phyloP scores from a whole-genome alignment of 2,888 invertebrate genomes.

The Heliconius erato region DNA sequence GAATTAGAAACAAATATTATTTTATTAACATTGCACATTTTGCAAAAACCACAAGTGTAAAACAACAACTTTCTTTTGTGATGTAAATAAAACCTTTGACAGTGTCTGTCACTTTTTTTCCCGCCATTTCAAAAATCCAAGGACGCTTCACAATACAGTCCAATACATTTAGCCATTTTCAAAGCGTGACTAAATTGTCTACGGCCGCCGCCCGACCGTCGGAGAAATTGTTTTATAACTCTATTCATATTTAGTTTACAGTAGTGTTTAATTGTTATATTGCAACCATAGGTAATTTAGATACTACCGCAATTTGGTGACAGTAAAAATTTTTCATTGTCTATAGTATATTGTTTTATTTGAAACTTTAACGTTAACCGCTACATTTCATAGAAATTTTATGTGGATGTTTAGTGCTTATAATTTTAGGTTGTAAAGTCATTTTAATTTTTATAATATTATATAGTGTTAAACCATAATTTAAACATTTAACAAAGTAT shows the following conservation, averaged over 20 bases:
- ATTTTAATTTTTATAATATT: not conserved
- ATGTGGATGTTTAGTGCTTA: slow-evolving; percentile 28
- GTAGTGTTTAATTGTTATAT: slow-evolving; percentile 77
- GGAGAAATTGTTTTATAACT: slow-evolving; percentile 66
- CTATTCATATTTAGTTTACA: slow-evolving; percentile 69
- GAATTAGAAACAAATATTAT: slow-evolving; percentile 19
- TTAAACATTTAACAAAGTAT: not conserved
- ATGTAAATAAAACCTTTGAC: slow-evolving; percentile 23
- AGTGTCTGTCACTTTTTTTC: slow-evolving; percentile 5
- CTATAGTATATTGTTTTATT: slow-evolving; percentile 54
- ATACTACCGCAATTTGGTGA: slow-evolving; percentile 70
- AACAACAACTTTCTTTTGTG: slow-evolving; percentile 36
- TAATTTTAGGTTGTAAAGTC: slow-evolving; percentile 38
- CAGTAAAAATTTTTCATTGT: slow-evolving; percentile 56
- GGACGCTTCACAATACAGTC: slow-evolving; percentile 53
- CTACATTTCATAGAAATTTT: slow-evolving; percentile 45
- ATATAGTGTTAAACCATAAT: slow-evolving; percentile 15
- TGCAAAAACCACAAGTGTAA: slow-evolving; percentile 34
- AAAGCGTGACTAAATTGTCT: slow-evolving; percentile 55
- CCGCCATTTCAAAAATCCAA: slow-evolving; percentile 47
- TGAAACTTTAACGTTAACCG: slow-evolving; percentile 51
- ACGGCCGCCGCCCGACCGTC: slow-evolving; percentile 51
- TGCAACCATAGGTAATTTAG: slow-evolving; percentile 70
- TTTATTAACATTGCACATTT: slow-evolving; percentile 38
- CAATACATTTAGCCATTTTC: slow-evolving; percentile 65